These are phyloP conservation scores for Harlomillsia oculata DNA, from an alignment of 1,140 invertebrate species.

Conservation along the genomic window DNA sequence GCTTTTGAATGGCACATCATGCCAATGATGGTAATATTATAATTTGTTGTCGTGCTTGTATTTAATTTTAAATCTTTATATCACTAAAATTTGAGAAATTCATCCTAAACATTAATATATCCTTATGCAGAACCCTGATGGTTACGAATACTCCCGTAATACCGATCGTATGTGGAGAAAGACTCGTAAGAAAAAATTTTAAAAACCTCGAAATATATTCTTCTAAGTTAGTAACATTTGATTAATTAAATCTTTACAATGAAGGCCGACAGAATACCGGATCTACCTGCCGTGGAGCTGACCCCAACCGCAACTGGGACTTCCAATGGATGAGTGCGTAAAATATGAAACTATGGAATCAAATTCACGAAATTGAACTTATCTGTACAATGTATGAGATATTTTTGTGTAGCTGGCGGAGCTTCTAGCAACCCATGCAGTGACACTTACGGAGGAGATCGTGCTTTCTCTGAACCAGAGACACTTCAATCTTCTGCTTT, in stretches of 20 bases:
- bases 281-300: constrained; percentile 48
- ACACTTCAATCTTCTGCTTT: constrained; percentile 55
- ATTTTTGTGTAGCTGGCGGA: constrained; percentile 46
- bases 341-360: background rate
- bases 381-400: constrained; percentile 36
- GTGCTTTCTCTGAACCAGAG: constrained; percentile 85
- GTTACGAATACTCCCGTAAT: constrained; percentile 53
- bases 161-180: constrained; percentile 56
- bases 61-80: too few relatives aligned
- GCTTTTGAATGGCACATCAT: constrained; percentile 10
- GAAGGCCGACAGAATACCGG: background rate
- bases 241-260: too few relatives aligned
- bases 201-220: too few relatives aligned
- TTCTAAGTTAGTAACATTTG: too few relatives aligned
- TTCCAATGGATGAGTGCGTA: constrained; percentile 55
- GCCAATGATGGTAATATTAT: constrained; percentile 41
- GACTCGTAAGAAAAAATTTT: constrained; percentile 2
- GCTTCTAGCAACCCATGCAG: constrained; percentile 78
- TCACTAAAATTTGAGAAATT: too few relatives aligned
- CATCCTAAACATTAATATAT: constrained; percentile 54
- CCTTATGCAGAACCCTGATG: constrained; percentile 56
- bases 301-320: constrained; percentile 70
- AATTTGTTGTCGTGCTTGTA: too few relatives aligned
- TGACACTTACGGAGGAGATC: constrained; percentile 28
- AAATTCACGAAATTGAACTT: background rate